Base-by-base conservation (phyloP, 1,140 invertebrate genomes). In the Bombus picipes region DNA sequence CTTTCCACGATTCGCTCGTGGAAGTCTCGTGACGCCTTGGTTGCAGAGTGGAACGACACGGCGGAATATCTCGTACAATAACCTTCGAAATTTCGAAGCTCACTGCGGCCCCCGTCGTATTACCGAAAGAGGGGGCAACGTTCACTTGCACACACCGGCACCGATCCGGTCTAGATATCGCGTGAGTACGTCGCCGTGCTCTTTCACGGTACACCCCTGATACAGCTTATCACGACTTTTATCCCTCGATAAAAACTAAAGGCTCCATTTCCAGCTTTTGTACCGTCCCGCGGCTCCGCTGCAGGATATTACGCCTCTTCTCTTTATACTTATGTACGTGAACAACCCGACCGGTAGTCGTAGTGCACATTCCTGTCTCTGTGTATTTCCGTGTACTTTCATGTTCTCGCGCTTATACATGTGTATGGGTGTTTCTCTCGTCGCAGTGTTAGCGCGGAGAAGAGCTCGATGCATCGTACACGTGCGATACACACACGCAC, bases 141-240 rank as follows among this genome's bases (percentile, higher is more conserved):
- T 65, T 34, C 47, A 32, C 59, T 77, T 34, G 53, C 39, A 85
- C 90, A 88, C 85, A 81, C 83, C 53, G 79, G 80, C 75, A 85
- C 81, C 87, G 85, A 87, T 89, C 78, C 73, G 71, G 62, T 85
- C 89, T 82, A 80, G 68, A 88, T 91, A 87, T 73, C 88, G 57
- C 73, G 77, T 65, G 89, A 88, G 79, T 91, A 88, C 87, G 87
- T 85, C 85, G 85, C 86, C 76, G 84, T 87, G 86, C 84, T 92
- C 85, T 91, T 93, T 94, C 89, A 90, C 90, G 89, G 86, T 91
- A 91, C 87, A 89, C 86, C 88, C 86, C 80, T 91, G 93, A 93
- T 92, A 91, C 88, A 92, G 92, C 93, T 94, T 95, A 95, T 94
- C 94, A 92, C 91, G 87, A 93, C 88, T 93, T 94, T 94, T 94